Evolutionary conservation across 1,140 invertebrate species (phyloP), one percentile per base, ranked within the genome.

Genomic region (Lepidostoma basale): DNA sequence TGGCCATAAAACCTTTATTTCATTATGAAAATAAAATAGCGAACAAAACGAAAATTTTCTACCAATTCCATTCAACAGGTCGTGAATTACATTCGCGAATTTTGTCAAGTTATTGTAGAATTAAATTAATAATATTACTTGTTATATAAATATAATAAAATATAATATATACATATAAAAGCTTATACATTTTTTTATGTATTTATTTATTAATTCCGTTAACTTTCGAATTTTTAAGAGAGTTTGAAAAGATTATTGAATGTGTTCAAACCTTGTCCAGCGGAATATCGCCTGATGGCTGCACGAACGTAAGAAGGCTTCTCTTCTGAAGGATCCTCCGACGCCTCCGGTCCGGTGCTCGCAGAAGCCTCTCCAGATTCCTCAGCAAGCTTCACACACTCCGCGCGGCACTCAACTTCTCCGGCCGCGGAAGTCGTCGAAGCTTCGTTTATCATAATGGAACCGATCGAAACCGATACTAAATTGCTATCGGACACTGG

Each of bases 191-290:
- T 36, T 36, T 36, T 3, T 6, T 12, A 36, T 2, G 5, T 3
- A 2, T 36, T 36, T n/a, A 36, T 36, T 36, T 36, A 36, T 3
- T 12, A 36, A 1, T n/a, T n/a, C n/a, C n/a, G n/a, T n/a, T n/a
- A n/a, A n/a, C n/a, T n/a, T n/a, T n/a, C n/a, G n/a, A n/a, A n/a
- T n/a, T n/a, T n/a, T n/a, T n/a, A n/a, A n/a, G n/a, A n/a, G n/a
- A n/a, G n/a, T n/a, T n/a, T n/a, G n/a, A n/a, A 36, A 36, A 12
- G 14, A 36, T 36, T 36, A 36, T 36, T 12, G 2, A 36, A 36
- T 23, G 3, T 16, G n/a, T 47, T 16, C 42, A 2, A 47, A 67
- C 65, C 65, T 67, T 67, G 65, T 60, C 54, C 65, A 4, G 56
- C 22, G 1, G 54, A 59, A 60, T 59, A 67, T 39, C 65, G 54